phyloP scores from a whole-genome alignment of 2,797 vertebrate genomes.

The Sebastes elongatus region DNA sequence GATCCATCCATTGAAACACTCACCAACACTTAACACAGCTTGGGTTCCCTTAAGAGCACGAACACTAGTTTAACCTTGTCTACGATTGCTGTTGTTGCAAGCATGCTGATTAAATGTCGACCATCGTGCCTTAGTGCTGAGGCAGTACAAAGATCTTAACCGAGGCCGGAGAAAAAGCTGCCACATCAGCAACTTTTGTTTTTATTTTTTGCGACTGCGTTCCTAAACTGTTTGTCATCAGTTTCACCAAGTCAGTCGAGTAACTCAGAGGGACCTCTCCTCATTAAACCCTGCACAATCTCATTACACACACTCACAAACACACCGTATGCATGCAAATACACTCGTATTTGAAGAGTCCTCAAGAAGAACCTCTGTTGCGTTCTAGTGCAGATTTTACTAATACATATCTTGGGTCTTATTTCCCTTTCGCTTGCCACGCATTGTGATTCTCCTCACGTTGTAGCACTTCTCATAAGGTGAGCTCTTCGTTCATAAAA shows the following conservation, averaged over 20 bases:
- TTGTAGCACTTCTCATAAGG: constrained; percentile 47
- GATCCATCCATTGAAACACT: constrained; percentile 37
- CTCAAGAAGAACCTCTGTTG: constrained; percentile 8
- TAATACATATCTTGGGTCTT: background rate
- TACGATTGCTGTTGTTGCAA: constrained; percentile 26
- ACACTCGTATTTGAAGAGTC: constrained; percentile 15
- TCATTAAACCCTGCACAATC: constrained; percentile 22
- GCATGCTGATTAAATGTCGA: constrained; percentile 52
- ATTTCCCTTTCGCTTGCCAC: constrained; percentile 10
- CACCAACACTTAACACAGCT: constrained; percentile 34
- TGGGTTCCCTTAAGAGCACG: constrained; percentile 15
- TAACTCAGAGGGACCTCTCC: constrained; percentile 21
- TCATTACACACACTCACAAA: background rate
- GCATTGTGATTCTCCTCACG: constrained; percentile 36
- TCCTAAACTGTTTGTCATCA: constrained; percentile 46
- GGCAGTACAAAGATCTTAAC: constrained; percentile 40
- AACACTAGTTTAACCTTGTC: constrained; percentile 29
- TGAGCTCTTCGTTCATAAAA: constrained; percentile 41
- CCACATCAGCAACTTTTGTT: constrained; percentile 47
- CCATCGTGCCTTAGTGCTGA: constrained; percentile 38
- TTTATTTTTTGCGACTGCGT: background rate
- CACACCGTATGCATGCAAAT: constrained; percentile 30
- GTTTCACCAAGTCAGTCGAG: constrained; percentile 40
- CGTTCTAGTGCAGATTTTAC: constrained; percentile 42
- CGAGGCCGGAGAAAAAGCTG: constrained; percentile 51